Conservation (phyloP, 2,888 invertebrate genomes). For the Bugulina stolonifera region DNA sequence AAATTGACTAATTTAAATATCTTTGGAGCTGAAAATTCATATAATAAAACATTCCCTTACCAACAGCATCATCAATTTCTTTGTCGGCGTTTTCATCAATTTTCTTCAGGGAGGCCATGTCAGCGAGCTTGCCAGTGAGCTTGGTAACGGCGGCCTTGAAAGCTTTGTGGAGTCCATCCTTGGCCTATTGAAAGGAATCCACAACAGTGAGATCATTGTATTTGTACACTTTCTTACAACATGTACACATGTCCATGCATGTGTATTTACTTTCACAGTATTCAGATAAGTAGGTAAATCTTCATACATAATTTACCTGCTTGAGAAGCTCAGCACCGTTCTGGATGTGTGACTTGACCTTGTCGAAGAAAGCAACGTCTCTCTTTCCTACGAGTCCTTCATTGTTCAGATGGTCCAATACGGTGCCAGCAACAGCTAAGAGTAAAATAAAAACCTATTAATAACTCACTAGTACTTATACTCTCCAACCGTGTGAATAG, state of each 20-base stretch:
- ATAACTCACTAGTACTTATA: too few relatives aligned
- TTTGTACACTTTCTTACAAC: too few relatives aligned
- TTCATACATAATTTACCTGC: too few relatives aligned
- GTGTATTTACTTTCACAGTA: too few relatives aligned
- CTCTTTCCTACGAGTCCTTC: constrained; percentile 11
- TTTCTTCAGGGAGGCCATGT: background rate
- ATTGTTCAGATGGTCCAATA: background rate
- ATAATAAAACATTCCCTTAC: background rate
- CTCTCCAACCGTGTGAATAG: too few relatives aligned
- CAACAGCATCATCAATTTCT: background rate
- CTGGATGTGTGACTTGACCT: background rate
- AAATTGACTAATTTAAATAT: background rate
- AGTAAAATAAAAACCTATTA: background rate
- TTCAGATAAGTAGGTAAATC: too few relatives aligned
- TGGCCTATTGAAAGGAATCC: too few relatives aligned
- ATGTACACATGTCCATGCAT: too few relatives aligned
- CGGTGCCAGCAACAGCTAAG: constrained; percentile 13
- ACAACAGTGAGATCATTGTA: too few relatives aligned
- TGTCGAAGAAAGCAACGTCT: background rate
- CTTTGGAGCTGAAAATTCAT: background rate
- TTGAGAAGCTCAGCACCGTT: background rate
- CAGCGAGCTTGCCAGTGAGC: constrained; percentile 13
- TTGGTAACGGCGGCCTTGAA: background rate
- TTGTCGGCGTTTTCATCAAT: constrained; percentile 11
- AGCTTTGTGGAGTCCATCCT: background rate